Base-by-base conservation (phyloP, 2,888 invertebrate genomes). In the Drepanosiphum platanoidis region DNA sequence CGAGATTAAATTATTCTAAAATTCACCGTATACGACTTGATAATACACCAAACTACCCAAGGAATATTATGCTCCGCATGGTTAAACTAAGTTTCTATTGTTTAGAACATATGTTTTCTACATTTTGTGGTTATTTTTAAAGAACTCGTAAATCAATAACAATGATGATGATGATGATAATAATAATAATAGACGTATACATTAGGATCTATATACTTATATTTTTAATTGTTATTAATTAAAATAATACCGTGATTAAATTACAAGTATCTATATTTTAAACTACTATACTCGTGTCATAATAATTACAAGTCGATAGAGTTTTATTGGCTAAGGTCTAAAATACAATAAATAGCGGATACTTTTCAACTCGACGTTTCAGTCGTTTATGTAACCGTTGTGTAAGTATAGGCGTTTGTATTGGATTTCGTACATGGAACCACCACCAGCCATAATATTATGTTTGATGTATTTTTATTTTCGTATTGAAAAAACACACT, bases 111-210 rank as follows among this genome's bases (percentile, higher is more conserved):
- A n/a, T n/a, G n/a, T n/a, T n/a, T n/a, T 18, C 52, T 3, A 52
- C 22, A 18, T 52, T 18, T 52, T 52, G 22, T 22, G 15, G 22
- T 52, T 52, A 46, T n/a, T n/a, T 52, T 52, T 52, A 52, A 52
- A 52, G 22, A 22, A 52, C 18, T 46, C 1, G 18, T 46, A 18
- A 46, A 46, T 22, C 5, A 52, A 52, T 42, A 42, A 2, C 22
- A 52, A 52, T 18, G 1, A 52, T 52, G 22, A 18, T 22, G 22
- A 18, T 52, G 22, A 52, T 18, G 5, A 52, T 22, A 18, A 22
- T 52, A 52, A 52, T 52, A 52, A 52, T 46, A 22, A 75, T 18
- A 15, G 15, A 30, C 11, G 78, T 75, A 27, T 70, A 75, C n/a
- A 66, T 66, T 46, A 52, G 52, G 52, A 52, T 22, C 22, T 52